phyloP scores from a whole-genome alignment of 2,888 invertebrate genomes.

The Folsomia candida region DNA sequence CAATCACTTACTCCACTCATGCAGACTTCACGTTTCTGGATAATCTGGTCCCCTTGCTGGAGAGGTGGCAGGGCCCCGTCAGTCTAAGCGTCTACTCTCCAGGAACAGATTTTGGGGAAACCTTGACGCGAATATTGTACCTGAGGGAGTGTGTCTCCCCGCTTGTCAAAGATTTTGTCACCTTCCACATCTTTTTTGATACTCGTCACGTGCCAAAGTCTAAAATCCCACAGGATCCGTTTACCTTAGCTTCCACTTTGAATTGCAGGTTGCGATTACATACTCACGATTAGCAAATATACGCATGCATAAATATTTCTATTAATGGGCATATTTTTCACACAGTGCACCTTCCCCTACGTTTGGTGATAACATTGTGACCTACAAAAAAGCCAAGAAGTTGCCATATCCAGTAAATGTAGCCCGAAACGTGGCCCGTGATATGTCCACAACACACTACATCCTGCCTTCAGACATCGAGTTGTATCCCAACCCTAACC shows the following conservation, averaged over 20 bases:
- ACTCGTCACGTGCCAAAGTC: constrained; percentile 74
- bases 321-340: too few species aligned
- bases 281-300: too few species aligned
- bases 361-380: constrained; percentile 63
- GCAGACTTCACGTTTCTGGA: constrained; percentile 88
- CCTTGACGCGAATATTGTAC: constrained; percentile 76
- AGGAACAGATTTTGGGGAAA: constrained; percentile 74
- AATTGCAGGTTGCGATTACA: too few species aligned
- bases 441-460: constrained; percentile 77
- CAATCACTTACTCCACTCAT: constrained; percentile 87
- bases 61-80: constrained; percentile 83
- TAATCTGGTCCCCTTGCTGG: constrained; percentile 78
- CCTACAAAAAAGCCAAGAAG: constrained; percentile 70
- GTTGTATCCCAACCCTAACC: constrained; percentile 77
- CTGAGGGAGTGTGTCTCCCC: constrained; percentile 72
- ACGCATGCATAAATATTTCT: too few species aligned
- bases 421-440: constrained; percentile 81
- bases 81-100: constrained; percentile 85
- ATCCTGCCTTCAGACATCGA: constrained; percentile 86
- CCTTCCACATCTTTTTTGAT: constrained; percentile 87
- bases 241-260: neutral
- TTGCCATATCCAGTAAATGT: constrained; percentile 87
- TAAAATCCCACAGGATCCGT: constrained; percentile 29
- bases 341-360: constrained; percentile 55
- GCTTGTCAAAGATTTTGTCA: constrained; percentile 73